Conservation (phyloP, 2,888 invertebrate species). For the Lordiphosa fenestrarum region DNA sequence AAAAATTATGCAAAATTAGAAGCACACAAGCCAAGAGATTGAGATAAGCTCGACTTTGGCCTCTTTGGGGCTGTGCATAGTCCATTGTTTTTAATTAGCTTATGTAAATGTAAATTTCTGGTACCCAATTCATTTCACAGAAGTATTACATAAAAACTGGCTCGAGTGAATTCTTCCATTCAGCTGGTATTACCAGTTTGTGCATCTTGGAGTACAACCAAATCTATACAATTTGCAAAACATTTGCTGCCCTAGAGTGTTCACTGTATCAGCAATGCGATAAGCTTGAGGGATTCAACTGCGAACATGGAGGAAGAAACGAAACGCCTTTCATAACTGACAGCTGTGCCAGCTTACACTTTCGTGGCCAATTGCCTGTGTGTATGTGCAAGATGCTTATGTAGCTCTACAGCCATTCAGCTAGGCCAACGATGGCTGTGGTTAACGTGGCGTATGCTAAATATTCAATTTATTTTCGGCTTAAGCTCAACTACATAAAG, state of each 20-base stretch:
- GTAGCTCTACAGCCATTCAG: neutral
- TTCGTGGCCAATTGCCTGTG: constrained; percentile 26
- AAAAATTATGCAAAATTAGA: no score
- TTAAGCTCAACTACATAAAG: constrained; percentile 24
- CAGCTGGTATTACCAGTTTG: no score
- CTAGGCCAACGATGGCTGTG: constrained; percentile 23
- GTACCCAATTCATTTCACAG: no score
- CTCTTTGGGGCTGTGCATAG: no score
- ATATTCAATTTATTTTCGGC: constrained; percentile 49
- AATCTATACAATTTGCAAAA: no score
- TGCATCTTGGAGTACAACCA: no score
- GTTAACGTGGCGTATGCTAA: constrained; percentile 48
- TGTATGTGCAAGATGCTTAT: neutral
- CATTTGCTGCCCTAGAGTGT: neutral
- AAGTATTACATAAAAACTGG: no score
- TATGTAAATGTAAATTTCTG: no score
- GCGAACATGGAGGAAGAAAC: constrained; percentile 1
- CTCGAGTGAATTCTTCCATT: no score
- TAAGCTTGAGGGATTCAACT: constrained; percentile 1
- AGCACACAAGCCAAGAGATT: no score
- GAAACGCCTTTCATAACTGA: constrained; percentile 2
- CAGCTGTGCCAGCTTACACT: constrained; percentile 20
- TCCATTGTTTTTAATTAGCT: no score
- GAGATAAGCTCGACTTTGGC: no score
- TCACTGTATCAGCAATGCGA: neutral